These are phyloP conservation scores for Xiphorhynchus erythropygius DNA, from an alignment of 2,797 vertebrate genomes.

Conservation along the genomic window DNA sequence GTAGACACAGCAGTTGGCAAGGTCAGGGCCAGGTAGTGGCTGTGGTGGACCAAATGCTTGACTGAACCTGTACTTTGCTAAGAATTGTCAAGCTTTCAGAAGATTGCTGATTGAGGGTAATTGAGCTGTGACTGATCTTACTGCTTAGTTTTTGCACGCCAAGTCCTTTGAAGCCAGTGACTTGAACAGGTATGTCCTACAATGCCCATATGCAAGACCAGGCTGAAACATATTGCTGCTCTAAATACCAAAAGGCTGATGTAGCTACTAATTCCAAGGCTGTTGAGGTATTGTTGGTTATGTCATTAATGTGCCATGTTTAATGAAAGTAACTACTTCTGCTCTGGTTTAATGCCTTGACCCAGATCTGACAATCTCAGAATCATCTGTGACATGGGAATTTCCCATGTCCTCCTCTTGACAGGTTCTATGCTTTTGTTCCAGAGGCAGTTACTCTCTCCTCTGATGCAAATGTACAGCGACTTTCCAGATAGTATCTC, in stretches of 20 bases:
- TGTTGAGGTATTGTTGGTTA: neutral
- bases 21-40: neutral
- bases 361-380: neutral
- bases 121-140: neutral
- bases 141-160: neutral
- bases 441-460: neutral
- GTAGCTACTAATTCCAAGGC: neutral
- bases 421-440: neutral
- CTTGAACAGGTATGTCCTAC: neutral
- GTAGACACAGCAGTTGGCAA: neutral
- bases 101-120: neutral
- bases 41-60: fast-evolving
- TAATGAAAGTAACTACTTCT: neutral
- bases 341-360: neutral
- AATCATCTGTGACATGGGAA: neutral
- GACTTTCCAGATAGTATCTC: neutral
- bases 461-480: neutral
- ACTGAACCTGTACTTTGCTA: neutral
- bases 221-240: neutral
- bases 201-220: neutral
- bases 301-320: neutral
- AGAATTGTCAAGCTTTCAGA: neutral
- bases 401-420: neutral
- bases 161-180: neutral
- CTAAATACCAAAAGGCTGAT: neutral